Conservation (phyloP, 2,888 invertebrate species). For the Polia nebulosa region DNA sequence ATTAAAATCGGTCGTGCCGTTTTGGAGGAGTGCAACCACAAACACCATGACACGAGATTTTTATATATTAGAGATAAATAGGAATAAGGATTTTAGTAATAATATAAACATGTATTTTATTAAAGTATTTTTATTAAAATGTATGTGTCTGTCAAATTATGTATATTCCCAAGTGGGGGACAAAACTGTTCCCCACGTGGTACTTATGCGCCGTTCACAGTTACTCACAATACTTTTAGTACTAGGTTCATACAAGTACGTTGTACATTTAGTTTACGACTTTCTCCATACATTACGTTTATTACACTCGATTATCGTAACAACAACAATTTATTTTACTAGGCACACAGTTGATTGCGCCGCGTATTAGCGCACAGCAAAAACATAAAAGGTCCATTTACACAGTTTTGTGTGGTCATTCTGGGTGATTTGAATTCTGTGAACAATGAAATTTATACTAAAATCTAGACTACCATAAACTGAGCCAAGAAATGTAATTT, state of each 20-base stretch:
- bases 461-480: background rate
- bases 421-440: slow-evolving; percentile 2
- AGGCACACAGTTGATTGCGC: slow-evolving; percentile 53
- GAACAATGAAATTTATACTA: no score
- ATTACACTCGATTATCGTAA: slow-evolving; percentile 71
- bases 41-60: no score
- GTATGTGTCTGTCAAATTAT: no score
- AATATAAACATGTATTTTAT: no score
- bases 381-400: slow-evolving; percentile 40
- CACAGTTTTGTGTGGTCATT: slow-evolving; percentile 22
- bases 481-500: no score
- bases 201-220: background rate
- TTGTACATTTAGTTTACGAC: slow-evolving; percentile 70
- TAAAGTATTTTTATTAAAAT: no score
- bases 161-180: no score
- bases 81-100: no score
- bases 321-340: slow-evolving; percentile 67
- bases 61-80: no score
- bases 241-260: slow-evolving; percentile 54
- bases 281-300: slow-evolving; percentile 69
- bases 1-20: no score
- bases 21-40: no score
- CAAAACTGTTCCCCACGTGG: no score
- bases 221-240: slow-evolving; percentile 47
- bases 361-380: slow-evolving; percentile 41